Conservation (phyloP, 2,797 vertebrate genomes). For the Triplophysa bombifrons region DNA sequence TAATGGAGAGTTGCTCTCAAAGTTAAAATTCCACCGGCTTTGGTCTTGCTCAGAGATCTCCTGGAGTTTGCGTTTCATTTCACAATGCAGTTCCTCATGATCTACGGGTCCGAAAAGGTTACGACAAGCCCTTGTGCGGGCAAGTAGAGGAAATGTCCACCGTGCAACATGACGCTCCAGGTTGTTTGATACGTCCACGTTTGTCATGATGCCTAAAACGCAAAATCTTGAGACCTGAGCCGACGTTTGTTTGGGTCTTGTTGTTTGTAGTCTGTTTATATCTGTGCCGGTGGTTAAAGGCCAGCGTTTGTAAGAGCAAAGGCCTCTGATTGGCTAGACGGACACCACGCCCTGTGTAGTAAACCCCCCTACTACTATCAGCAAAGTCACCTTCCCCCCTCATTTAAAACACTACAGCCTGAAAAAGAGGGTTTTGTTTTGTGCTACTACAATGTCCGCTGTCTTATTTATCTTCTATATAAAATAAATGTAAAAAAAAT, state of each 20-base stretch:
- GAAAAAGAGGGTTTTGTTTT: neutral
- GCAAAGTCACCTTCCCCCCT: slow-evolving; percentile 2
- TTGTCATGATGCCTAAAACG: slow-evolving; percentile 46
- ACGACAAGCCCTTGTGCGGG: slow-evolving; percentile 78
- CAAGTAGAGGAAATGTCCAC: slow-evolving; percentile 63
- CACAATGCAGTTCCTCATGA: slow-evolving; percentile 82
- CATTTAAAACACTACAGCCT: neutral
- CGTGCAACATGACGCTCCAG: slow-evolving; percentile 71
- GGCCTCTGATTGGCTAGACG: slow-evolving; percentile 41
- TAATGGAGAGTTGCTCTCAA: slow-evolving; percentile 81
- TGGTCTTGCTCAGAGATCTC: slow-evolving; percentile 82
- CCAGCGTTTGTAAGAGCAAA: slow-evolving; percentile 34
- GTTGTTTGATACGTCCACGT: slow-evolving; percentile 49
- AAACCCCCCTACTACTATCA: neutral
- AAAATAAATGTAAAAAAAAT: no score
- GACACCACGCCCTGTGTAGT: slow-evolving; percentile 28
- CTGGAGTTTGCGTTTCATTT: slow-evolving; percentile 74
- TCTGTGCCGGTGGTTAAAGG: slow-evolving; percentile 9
- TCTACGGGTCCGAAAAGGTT: slow-evolving; percentile 89
- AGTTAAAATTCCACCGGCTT: slow-evolving; percentile 90
- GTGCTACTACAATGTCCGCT: neutral
- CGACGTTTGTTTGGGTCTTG: slow-evolving; percentile 31
- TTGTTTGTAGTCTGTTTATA: slow-evolving; percentile 48
- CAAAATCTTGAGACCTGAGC: neutral
- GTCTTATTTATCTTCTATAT: no score